A percentile compares a stretch with the other conserved stretches of the same genome.
Conservation (phyloP, 1,140 invertebrate species). For the Drosophila lowei region DNA sequence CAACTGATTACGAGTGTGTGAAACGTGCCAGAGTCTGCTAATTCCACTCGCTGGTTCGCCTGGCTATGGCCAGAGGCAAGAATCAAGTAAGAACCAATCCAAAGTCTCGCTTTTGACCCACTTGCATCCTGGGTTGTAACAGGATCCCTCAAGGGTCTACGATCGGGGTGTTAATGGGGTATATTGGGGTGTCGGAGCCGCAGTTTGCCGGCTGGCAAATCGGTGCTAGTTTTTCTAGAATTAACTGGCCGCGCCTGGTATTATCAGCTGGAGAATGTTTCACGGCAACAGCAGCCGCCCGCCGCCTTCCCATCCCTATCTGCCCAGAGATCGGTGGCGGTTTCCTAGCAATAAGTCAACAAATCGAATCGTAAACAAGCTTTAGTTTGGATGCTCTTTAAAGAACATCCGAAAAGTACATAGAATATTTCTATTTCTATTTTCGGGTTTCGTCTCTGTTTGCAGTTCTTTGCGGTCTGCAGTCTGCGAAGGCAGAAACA, state of each 20-base stretch:
- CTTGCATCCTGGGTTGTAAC: background rate
- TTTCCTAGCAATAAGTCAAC: constrained; percentile 55
- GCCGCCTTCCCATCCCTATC: constrained; percentile 2
- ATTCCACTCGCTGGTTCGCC: constrained; percentile 1
- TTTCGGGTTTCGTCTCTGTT: constrained; percentile 18
- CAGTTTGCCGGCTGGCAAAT: background rate
- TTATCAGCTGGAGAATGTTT: constrained; percentile 58
- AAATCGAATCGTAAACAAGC: constrained; percentile 46
- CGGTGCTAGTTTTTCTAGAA: constrained; percentile 53
- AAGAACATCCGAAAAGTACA: constrained; percentile 53
- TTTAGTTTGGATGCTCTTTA: constrained; percentile 19
- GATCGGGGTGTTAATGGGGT: background rate
- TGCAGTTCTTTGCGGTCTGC: background rate
- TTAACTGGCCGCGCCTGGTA: constrained; percentile 50
- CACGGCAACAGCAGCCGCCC: constrained; percentile 11
- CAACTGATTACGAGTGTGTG: constrained; percentile 43
- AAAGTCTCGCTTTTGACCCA: background rate
- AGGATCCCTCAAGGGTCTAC: background rate
- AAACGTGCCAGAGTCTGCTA: constrained; percentile 21
- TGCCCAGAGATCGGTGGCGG: constrained; percentile 1
- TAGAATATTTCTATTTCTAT: constrained; percentile 42
- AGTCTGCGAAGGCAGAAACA: background rate
- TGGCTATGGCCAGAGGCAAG: background rate
- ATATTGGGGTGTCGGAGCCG: constrained; percentile 1
- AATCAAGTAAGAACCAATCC: too few relatives aligned